phyloP scores from a whole-genome alignment of 1,140 invertebrate genomes.

The Pachypeltis micranthus region DNA sequence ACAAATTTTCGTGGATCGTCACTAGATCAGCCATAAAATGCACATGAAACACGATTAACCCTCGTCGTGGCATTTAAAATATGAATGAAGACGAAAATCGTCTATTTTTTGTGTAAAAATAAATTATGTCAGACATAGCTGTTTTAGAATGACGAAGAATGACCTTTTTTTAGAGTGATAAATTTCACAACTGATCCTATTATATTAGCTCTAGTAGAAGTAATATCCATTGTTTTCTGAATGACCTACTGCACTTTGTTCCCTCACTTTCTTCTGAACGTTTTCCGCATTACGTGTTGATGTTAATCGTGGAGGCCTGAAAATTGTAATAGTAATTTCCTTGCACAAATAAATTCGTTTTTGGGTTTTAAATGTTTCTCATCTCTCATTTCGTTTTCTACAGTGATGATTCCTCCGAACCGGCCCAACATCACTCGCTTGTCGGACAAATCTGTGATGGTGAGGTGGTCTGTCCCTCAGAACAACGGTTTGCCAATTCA shows the following conservation, averaged over 20 bases:
- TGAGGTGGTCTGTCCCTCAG: constrained; percentile 71
- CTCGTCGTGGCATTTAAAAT: too few relatives aligned
- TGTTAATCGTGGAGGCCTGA: too few relatives aligned
- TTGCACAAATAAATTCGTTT: neutral
- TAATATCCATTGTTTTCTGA: too few relatives aligned
- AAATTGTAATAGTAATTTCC: too few relatives aligned
- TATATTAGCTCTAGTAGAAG: too few relatives aligned
- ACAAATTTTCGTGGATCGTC: too few relatives aligned
- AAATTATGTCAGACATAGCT: neutral
- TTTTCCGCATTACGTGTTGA: neutral
- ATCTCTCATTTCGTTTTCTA: constrained; percentile 22
- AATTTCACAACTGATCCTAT: too few relatives aligned
- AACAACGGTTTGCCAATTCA: constrained; percentile 65
- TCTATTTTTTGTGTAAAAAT: neutral
- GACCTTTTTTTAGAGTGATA: neutral
- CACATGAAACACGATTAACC: too few relatives aligned
- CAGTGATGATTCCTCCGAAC: constrained; percentile 70
- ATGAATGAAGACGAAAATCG: too few relatives aligned
- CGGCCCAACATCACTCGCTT: constrained; percentile 72
- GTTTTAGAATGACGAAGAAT: neutral
- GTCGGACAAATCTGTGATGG: constrained; percentile 82
- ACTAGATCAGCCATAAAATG: too few relatives aligned
- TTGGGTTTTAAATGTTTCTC: constrained; percentile 3
- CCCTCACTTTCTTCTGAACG: neutral
- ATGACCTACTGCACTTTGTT: too few relatives aligned